Percentiles rank a stretch among this genome's conserved stretches.
phyloP scores from a whole-genome alignment of 2,797 vertebrate species.

The Notoglanidium macrostoma region DNA sequence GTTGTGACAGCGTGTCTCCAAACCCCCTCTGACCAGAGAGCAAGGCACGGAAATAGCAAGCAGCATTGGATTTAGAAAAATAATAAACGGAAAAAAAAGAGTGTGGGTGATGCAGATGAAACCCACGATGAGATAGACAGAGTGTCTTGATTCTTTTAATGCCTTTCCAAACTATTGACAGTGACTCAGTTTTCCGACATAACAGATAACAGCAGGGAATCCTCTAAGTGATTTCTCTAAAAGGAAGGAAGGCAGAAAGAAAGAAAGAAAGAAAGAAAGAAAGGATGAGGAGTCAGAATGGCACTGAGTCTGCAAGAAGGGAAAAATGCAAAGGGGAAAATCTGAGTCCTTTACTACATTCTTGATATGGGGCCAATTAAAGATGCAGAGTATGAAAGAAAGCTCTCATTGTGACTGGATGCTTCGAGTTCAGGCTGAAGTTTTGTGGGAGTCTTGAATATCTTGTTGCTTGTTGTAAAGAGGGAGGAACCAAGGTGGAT shows the following conservation, averaged over 20 bases:
- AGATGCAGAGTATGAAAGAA: conserved; percentile 51
- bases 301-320: conserved; percentile 49
- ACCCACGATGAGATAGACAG: conserved; percentile 32
- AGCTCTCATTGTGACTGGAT: conserved; percentile 50
- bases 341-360: conserved; percentile 56
- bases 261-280: background rate
- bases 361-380: conserved; percentile 58
- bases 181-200: conserved; percentile 8
- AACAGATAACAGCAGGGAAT: conserved; percentile 39
- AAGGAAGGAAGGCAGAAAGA: conserved; percentile 25
- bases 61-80: conserved; percentile 72
- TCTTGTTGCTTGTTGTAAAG: conserved; percentile 47
- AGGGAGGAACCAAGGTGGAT: conserved; percentile 47
- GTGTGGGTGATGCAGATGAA: conserved; percentile 44
- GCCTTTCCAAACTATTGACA: conserved; percentile 10
- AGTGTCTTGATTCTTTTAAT: conserved; percentile 31
- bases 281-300: conserved; percentile 63
- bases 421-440: conserved; percentile 38
- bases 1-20: conserved; percentile 79
- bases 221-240: conserved; percentile 19
- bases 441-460: conserved; percentile 46
- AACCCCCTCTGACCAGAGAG: conserved; percentile 73
- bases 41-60: conserved; percentile 77
- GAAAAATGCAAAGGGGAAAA: conserved; percentile 51
- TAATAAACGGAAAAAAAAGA: conserved; percentile 44